Evolutionary conservation across 1,140 invertebrate genomes (phyloP).

Genomic region (Sminthurinus signatus): DNA sequence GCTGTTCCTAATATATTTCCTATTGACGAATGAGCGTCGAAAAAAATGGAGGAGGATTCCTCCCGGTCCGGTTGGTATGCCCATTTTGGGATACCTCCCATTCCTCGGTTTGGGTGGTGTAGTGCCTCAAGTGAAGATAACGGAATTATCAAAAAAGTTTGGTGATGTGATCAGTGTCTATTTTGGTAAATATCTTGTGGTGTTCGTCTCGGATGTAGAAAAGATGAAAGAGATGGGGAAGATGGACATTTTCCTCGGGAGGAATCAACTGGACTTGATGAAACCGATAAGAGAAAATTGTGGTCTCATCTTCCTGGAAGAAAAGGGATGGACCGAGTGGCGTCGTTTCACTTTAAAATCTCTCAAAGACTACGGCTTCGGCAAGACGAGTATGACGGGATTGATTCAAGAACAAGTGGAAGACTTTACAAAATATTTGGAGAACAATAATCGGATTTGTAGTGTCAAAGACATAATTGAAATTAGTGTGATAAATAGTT

Average conservation of each 20-base stretch:
- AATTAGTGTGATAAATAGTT: conserved; percentile 62
- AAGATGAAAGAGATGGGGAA: conserved; percentile 28
- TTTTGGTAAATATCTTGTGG: conserved; percentile 29
- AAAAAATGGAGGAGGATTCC: background rate
- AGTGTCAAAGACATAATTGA: conserved; percentile 39
- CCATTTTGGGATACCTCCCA: conserved; percentile 35
- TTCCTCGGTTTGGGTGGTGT: conserved; percentile 24
- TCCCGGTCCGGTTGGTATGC: conserved; percentile 29
- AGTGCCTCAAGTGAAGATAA: conserved; percentile 28
- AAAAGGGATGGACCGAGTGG: conserved; percentile 61
- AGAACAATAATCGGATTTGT: conserved; percentile 19
- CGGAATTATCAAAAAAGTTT: conserved; percentile 31
- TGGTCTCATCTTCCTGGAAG: conserved; percentile 61
- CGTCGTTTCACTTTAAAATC: conserved; percentile 61
- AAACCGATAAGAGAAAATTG: conserved; percentile 23
- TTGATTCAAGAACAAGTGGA: conserved; percentile 62
- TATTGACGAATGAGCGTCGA: too few relatives aligned
- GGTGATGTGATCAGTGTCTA: conserved; percentile 27
- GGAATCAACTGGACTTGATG: conserved; percentile 31
- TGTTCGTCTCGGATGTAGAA: conserved; percentile 35
- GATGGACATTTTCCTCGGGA: conserved; percentile 30
- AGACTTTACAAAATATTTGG: conserved; percentile 10
- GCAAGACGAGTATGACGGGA: conserved; percentile 63
- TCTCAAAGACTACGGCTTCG: conserved; percentile 70
- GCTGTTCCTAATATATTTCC: too few relatives aligned